A percentile compares a stretch with the other conserved stretches of the same genome.
Conservation (phyloP, 2,113 vertebrate genomes). For the Ailuropoda melanoleuca region DNA sequence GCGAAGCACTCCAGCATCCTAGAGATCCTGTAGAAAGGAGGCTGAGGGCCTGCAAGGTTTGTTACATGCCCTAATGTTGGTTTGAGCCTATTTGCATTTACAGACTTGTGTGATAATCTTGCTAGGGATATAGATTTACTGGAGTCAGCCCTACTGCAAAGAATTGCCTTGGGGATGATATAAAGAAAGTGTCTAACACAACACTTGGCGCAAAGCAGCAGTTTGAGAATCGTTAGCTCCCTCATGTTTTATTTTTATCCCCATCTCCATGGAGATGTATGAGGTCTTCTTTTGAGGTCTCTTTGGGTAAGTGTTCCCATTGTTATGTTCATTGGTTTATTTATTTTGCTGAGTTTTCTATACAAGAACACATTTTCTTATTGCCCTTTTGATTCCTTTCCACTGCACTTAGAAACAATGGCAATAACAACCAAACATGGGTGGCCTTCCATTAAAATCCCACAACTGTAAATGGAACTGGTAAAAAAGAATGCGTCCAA, state of each 20-base stretch:
- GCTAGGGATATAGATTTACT: not conserved
- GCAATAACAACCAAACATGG: constrained; percentile 15
- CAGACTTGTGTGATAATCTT: not conserved
- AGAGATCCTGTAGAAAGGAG: not conserved
- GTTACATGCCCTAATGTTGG: not conserved
- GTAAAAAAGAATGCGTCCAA: not conserved
- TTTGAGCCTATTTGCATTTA: not conserved
- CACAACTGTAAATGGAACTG: constrained; percentile 41
- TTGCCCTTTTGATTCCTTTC: constrained; percentile 47
- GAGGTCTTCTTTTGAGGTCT: constrained; percentile 29
- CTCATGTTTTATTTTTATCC: constrained; percentile 12
- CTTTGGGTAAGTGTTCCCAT: constrained; percentile 9
- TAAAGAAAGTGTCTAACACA: not conserved
- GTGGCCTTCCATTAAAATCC: constrained; percentile 49
- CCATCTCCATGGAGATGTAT: constrained; percentile 30
- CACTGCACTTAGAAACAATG: constrained; percentile 41
- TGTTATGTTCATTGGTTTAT: not conserved
- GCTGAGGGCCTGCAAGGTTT: accelerated
- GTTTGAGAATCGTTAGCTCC: not conserved
- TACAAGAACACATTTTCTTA: constrained; percentile 31
- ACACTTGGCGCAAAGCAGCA: not conserved
- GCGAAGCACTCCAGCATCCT: not conserved
- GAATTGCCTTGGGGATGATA: not conserved
- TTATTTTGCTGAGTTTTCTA: constrained; percentile 54
- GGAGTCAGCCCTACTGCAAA: not conserved